A percentile compares a stretch with the other conserved stretches of the same genome.
Conservation (phyloP, 2,797 vertebrate species). For the Sebastes nivosus region DNA sequence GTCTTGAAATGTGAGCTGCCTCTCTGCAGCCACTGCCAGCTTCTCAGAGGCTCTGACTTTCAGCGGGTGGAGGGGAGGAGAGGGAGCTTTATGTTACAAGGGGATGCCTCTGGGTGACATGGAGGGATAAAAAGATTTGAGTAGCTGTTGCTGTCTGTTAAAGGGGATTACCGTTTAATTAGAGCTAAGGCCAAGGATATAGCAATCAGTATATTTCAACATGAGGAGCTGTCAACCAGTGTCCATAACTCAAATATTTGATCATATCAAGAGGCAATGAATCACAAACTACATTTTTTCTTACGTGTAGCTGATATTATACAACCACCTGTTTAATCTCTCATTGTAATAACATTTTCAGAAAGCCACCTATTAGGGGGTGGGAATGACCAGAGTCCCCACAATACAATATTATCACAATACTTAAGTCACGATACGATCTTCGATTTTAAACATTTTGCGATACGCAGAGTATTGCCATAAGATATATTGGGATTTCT, state of each 20-base stretch:
- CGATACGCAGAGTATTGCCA: too few relatives aligned
- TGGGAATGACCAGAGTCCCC: too few relatives aligned
- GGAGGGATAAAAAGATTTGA: constrained; percentile 59
- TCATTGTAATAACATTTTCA: too few relatives aligned
- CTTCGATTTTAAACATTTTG: too few relatives aligned
- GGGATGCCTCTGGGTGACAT: constrained; percentile 63
- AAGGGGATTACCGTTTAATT: constrained; percentile 63
- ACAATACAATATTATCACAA: too few relatives aligned
- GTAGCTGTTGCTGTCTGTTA: constrained; percentile 70
- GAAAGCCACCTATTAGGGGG: too few relatives aligned
- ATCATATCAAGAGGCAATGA: not conserved
- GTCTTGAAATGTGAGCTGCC: constrained; percentile 74
- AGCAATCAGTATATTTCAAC: constrained; percentile 4
- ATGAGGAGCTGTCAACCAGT: not conserved
- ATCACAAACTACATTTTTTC: not conserved
- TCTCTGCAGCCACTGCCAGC: constrained; percentile 62
- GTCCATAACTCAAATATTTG: not conserved
- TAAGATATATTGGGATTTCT: too few relatives aligned
- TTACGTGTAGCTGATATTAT: not conserved
- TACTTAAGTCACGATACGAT: too few relatives aligned
- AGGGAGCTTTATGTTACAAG: constrained; percentile 70
- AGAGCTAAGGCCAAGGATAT: constrained; percentile 38
- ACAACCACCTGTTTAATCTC: not conserved
- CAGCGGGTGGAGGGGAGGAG: constrained; percentile 35
- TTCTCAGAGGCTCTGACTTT: constrained; percentile 68